Evolutionary conservation across 2,888 invertebrate species (phyloP), one percentile per base, ranked within the genome.

Genomic region (Eumacrocentrus americanus): DNA sequence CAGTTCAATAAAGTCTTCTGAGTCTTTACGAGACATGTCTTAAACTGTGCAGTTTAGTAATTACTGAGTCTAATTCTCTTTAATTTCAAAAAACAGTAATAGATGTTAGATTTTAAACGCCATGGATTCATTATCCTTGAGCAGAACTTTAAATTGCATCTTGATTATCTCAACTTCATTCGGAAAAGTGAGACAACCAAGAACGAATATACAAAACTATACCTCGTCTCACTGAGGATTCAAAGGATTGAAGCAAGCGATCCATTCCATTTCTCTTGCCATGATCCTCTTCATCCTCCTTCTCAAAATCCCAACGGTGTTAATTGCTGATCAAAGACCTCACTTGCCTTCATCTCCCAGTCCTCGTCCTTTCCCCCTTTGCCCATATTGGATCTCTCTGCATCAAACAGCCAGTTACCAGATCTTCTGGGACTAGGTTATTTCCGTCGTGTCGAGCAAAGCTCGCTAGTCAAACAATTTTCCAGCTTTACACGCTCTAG

Each of bases 281-380:
- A 14, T 20, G 23, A 22, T 52, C 48, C 25, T 37, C 16, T 18
- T 25, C 38, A 59, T 51, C 55, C 50, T 48, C 34, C 20, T 37
- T 23, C n/a, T 34, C 35, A 59, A 64, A 70, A 9, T 29, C 9
- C 9, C 29, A 29, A 4, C 29, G 29, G 70, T 70, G 73, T 71
- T 75, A 74, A 75, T 75, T 74, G 72, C 70, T 72, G 72, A 74
- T 75, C 74, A 69, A 70, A 70, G 70, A 68, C 60, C n/a, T 54
- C 54, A 50, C 25, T 54, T 58, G 61, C 40, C 53, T 61, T 60
- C 44, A 53, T 57, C 46, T 51, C 37, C 58, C 20, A 51, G 14
- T 42, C 12, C 58, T 25, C 54, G 14, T 42, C 12, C n/a, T 44
- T 37, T 38, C n/a, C n/a, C n/a, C n/a, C n/a, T n/a, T 25, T 22